Conservation (phyloP, 2,888 invertebrate species). For the Lamproptera curius region DNA sequence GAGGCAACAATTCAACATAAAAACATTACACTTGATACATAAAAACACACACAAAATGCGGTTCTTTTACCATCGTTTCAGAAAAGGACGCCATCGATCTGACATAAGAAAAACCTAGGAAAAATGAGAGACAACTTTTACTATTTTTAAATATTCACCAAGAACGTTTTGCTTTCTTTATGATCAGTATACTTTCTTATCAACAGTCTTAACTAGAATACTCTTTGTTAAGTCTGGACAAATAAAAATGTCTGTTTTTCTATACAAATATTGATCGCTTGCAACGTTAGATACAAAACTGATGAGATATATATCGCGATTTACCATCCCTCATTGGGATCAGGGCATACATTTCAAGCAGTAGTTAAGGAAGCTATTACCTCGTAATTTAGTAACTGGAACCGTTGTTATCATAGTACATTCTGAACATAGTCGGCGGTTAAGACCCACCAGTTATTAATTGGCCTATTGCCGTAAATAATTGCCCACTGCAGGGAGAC, state of each 20-base stretch:
- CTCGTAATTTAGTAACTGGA: conserved; percentile 31
- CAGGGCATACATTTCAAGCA: background rate
- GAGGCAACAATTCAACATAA: too few species aligned
- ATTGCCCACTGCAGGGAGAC: conserved; percentile 40
- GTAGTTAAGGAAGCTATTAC: conserved; percentile 11
- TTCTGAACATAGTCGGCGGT: conserved; percentile 27
- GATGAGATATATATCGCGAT: background rate
- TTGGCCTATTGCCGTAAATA: conserved; percentile 48
- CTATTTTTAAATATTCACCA: background rate
- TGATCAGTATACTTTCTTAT: background rate
- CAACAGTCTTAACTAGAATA: too few species aligned
- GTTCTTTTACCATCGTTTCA: too few species aligned
- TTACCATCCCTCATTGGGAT: background rate
- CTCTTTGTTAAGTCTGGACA: too few species aligned
- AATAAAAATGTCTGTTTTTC: too few species aligned
- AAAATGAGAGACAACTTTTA: background rate
- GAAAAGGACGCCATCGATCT: too few species aligned
- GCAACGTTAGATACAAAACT: too few species aligned
- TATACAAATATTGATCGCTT: too few species aligned
- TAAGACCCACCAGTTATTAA: conserved; percentile 40
- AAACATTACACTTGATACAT: too few species aligned
- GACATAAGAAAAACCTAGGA: too few species aligned
- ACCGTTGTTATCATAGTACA: conserved; percentile 33
- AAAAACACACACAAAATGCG: too few species aligned
- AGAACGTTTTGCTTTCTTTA: background rate